Evolutionary conservation across 2,797 vertebrate genomes (phyloP).

Genomic region (Podargus strigoides): DNA sequence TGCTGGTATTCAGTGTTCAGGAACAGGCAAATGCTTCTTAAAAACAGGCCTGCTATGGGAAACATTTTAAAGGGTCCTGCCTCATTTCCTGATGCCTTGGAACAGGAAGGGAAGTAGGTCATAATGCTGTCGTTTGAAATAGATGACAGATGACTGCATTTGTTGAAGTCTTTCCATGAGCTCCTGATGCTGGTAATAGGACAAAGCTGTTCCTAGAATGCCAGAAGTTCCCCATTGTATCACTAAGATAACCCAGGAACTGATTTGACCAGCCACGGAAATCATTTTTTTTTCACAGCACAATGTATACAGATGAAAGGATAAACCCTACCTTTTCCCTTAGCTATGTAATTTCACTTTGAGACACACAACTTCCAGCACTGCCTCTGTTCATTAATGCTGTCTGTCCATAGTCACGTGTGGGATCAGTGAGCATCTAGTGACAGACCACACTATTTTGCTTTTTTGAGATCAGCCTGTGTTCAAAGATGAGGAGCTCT

Average conservation of each 20-base stretch:
- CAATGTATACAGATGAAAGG: neutral
- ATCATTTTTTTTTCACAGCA: neutral
- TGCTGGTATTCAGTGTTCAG: neutral
- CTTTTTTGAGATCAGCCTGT: neutral
- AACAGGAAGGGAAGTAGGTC: conserved; percentile 49
- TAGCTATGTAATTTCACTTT: neutral
- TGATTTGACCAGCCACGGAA: neutral
- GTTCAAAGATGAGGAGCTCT: neutral
- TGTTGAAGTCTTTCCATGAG: neutral
- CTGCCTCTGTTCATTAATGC: neutral
- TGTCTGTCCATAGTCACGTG: accelerated
- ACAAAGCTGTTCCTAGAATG: conserved; percentile 35
- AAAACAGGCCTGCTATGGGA: conserved; percentile 13
- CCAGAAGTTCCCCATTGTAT: neutral
- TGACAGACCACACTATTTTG: neutral
- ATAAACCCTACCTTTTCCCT: neutral
- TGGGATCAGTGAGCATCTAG: neutral
- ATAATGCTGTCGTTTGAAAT: neutral
- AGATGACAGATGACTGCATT: neutral
- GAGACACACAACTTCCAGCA: neutral
- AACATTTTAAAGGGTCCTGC: neutral
- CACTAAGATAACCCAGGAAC: neutral
- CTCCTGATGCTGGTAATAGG: neutral
- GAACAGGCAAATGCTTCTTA: neutral
- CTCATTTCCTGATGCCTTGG: conserved; percentile 29